Conservation (phyloP, 2,113 vertebrate species). For the Sinocyclocheilus rhinocerous region DNA sequence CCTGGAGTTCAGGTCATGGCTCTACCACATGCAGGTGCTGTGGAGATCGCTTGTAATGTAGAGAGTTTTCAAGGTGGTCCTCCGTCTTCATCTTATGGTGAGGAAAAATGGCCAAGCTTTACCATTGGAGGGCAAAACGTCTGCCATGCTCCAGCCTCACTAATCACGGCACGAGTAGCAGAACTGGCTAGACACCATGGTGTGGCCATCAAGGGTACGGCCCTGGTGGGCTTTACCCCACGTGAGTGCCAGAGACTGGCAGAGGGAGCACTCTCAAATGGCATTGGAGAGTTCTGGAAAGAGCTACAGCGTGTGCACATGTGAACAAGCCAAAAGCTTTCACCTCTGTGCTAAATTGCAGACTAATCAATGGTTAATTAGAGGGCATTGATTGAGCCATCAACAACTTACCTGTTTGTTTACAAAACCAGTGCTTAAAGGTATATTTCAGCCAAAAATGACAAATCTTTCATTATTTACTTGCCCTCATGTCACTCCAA, state of each 20-base stretch:
- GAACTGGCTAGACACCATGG: slow-evolving; percentile 65
- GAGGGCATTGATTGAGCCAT: background rate
- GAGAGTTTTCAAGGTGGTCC: slow-evolving; percentile 59
- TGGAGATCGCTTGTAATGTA: slow-evolving; percentile 77
- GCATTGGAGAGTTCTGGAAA: slow-evolving; percentile 76
- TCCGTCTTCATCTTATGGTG: background rate
- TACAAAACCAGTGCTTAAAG: background rate
- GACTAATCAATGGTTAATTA: background rate
- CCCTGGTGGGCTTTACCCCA: slow-evolving; percentile 75
- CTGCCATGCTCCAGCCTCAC: slow-evolving; percentile 66
- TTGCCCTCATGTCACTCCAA: background rate
- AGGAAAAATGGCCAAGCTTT: slow-evolving; percentile 62
- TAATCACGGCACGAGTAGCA: slow-evolving; percentile 68
- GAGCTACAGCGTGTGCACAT: slow-evolving; percentile 66
- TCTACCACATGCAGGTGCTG: slow-evolving; percentile 72
- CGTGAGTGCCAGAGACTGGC: slow-evolving; percentile 71
- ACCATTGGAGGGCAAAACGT: slow-evolving; percentile 63
- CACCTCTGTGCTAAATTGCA: background rate
- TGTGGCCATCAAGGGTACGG: slow-evolving; percentile 65
- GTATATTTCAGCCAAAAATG: background rate
- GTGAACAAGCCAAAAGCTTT: slow-evolving; percentile 54
- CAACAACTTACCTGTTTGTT: background rate
- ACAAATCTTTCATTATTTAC: background rate
- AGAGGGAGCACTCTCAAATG: slow-evolving; percentile 68
- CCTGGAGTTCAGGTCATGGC: slow-evolving; percentile 76